These are phyloP conservation scores for Ganaspis brasiliensis DNA, from an alignment of 2,888 invertebrate genomes.

Conservation along the genomic window DNA sequence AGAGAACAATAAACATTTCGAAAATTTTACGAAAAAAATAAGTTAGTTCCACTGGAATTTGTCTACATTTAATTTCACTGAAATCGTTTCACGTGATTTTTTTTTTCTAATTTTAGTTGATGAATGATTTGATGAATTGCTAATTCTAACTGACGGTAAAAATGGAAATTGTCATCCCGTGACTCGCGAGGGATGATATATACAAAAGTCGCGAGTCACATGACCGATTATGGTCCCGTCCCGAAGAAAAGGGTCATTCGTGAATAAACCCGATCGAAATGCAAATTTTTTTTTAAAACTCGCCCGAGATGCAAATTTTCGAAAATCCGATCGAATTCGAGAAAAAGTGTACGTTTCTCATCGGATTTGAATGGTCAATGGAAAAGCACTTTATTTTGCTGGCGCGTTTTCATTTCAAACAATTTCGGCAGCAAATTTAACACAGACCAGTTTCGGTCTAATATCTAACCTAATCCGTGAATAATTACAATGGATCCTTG, in stretches of 20 bases:
- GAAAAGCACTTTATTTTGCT: neutral
- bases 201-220: constrained; percentile 13
- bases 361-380: constrained; percentile 2
- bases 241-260: neutral
- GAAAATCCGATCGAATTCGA: constrained; percentile 13
- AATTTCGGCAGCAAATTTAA: constrained; percentile 13
- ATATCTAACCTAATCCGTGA: constrained; percentile 9
- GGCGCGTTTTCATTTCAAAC: neutral
- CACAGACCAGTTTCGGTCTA: neutral
- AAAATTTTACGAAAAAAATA: no score
- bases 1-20: no score
- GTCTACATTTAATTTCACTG: no score
- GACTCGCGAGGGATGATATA: neutral
- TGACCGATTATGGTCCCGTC: neutral
- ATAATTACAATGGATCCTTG: constrained; percentile 18
- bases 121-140: neutral
- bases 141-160: neutral
- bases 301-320: neutral
- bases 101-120: no score
- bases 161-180: neutral
- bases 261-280: neutral
- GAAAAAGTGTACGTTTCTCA: constrained; percentile 28
- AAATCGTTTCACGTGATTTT: neutral
- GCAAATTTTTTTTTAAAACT: neutral
- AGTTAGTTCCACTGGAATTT: no score